Evolutionary conservation across 2,113 vertebrate genomes (phyloP).

Genomic region (Bujurquina vittata): DNA sequence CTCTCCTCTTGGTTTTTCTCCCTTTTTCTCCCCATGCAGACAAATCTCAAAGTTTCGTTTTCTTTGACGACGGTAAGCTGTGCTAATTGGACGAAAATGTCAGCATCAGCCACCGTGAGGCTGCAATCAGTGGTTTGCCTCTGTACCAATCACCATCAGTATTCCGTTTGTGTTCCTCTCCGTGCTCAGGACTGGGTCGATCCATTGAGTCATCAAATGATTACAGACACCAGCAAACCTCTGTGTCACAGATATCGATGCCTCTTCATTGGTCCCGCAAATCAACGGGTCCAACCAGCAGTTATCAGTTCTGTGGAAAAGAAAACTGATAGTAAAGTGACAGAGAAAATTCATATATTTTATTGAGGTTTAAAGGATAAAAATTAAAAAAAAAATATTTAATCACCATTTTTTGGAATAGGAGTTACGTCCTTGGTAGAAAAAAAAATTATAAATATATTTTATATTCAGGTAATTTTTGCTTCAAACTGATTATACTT

Average conservation of each 20-base stretch:
- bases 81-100: constrained; percentile 74
- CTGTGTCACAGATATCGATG: constrained; percentile 52
- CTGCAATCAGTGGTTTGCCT: constrained; percentile 67
- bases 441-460: background rate
- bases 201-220: constrained; percentile 65
- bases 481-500: background rate
- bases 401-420: background rate
- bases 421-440: background rate
- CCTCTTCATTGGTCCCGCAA: constrained; percentile 52
- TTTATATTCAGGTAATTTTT: background rate
- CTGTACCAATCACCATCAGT: constrained; percentile 71
- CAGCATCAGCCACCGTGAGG: constrained; percentile 61
- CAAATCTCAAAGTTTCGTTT: constrained; percentile 80
- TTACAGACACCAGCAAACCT: constrained; percentile 54
- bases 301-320: background rate
- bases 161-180: constrained; percentile 50
- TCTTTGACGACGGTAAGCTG: constrained; percentile 82
- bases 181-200: constrained; percentile 71
- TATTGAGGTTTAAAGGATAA: constrained; percentile 1
- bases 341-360: background rate
- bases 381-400: background rate
- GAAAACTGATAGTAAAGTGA: background rate
- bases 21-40: constrained; percentile 65
- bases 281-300: constrained; percentile 35
- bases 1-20: constrained; percentile 47